Conservation (phyloP, 64 coral and sea anemone genomes). For the Hydrozoanthus tunicans region DNA sequence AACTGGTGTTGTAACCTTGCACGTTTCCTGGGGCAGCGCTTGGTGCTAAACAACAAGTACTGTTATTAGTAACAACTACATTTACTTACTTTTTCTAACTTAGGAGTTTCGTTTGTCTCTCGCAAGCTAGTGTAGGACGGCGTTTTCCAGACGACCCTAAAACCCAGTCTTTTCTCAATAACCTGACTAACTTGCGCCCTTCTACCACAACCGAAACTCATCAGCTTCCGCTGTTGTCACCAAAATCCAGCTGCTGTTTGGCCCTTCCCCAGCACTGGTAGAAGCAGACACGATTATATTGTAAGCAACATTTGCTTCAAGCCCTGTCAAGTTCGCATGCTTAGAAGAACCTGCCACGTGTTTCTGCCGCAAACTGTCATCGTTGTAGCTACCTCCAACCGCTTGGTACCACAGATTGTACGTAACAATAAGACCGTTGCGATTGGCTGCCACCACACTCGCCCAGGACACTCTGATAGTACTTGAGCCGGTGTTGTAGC, state of each 20-base stretch:
- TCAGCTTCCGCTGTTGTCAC: constrained; percentile 4
- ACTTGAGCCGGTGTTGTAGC: constrained; percentile 21
- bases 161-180: constrained; percentile 50
- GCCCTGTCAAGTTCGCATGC: not conserved
- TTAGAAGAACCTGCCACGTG: too few relatives aligned
- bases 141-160: not conserved
- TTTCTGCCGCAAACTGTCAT: not conserved
- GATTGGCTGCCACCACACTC: constrained; percentile 10
- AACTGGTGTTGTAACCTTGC: too few relatives aligned
- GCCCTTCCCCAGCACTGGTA: too few relatives aligned
- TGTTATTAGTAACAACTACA: not conserved
- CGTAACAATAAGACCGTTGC: constrained; percentile 36
- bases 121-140: too few relatives aligned
- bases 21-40: not conserved
- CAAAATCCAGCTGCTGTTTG: not conserved
- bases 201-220: constrained; percentile 11
- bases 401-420: constrained; percentile 28
- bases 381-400: not conserved
- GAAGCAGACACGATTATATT: too few relatives aligned
- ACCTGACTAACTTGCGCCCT: constrained; percentile 43
- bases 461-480: constrained; percentile 19
- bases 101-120: not conserved
- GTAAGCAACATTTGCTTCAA: too few relatives aligned
- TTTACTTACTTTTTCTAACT: not conserved
- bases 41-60: constrained; percentile 27